Evolutionary conservation across 2,797 vertebrate genomes (phyloP).

Genomic region (Pseudochirops cupreus): DNA sequence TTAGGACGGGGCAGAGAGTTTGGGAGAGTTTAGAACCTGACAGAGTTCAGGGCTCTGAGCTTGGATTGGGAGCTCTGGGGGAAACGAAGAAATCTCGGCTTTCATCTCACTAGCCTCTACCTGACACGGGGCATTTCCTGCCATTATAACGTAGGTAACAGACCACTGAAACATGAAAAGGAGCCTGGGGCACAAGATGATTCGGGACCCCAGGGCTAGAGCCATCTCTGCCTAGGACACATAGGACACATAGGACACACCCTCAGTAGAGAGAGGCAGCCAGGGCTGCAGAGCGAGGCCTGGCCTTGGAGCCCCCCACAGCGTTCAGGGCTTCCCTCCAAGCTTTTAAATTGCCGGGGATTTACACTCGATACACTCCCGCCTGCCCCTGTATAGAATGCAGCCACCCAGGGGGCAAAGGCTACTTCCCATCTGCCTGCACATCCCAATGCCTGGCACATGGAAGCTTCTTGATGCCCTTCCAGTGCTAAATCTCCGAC

Average conservation of each 20-base stretch:
- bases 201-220: too few relatives aligned
- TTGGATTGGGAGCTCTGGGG: too few relatives aligned
- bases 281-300: too few relatives aligned
- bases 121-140: background rate
- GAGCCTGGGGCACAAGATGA: too few relatives aligned
- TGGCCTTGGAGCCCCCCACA: too few relatives aligned
- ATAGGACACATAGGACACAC: background rate
- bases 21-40: too few relatives aligned
- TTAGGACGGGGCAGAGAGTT: background rate
- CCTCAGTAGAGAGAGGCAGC: background rate
- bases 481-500: background rate
- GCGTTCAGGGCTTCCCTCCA: background rate
- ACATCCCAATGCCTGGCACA: background rate
- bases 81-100: too few relatives aligned
- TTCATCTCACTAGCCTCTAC: background rate
- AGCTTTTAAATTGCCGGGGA: too few relatives aligned
- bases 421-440: background rate
- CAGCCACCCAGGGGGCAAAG: background rate
- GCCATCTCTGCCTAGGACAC: background rate
- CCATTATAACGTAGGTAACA: background rate
- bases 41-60: background rate
- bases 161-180: background rate
- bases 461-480: too few relatives aligned
- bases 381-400: background rate
- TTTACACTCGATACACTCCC: too few relatives aligned